A percentile compares a stretch with the other conserved stretches of the same genome.
phyloP scores from a whole-genome alignment of 2,797 vertebrate species.

The Ambastaia sidthimunki region DNA sequence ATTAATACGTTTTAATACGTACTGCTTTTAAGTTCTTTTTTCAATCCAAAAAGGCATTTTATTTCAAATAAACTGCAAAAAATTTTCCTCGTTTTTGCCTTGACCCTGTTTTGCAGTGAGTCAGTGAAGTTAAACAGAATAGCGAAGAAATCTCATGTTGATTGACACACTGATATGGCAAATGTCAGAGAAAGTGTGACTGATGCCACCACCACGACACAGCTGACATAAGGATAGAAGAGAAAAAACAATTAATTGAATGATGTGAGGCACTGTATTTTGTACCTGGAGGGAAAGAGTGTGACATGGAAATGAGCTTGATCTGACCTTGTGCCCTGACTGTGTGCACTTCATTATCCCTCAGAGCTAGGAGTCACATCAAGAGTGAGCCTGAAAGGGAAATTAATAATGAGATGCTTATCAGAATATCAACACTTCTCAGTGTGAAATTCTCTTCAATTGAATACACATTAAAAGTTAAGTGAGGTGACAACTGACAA shows the following conservation, averaged over 20 bases:
- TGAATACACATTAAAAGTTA: conserved; percentile 4
- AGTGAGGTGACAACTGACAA: not conserved
- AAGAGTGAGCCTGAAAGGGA: not conserved
- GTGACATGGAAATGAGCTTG: conserved; percentile 16
- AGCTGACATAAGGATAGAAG: not conserved
- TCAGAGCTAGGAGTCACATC: not conserved
- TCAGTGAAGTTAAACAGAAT: too few relatives aligned
- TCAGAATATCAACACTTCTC: conserved; percentile 17
- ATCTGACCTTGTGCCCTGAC: conserved; percentile 17
- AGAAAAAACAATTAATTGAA: not conserved
- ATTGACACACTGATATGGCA: too few relatives aligned
- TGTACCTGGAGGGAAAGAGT: conserved; percentile 1
- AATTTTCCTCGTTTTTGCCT: too few relatives aligned
- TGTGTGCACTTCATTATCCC: conserved; percentile 34
- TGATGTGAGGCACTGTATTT: not conserved
- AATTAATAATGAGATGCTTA: conserved; percentile 19
- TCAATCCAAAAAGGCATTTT: too few relatives aligned
- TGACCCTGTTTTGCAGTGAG: too few relatives aligned
- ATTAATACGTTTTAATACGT: not conserved
- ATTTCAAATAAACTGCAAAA: too few relatives aligned
- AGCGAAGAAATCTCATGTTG: too few relatives aligned
- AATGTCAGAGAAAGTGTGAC: not conserved
- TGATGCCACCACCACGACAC: not conserved
- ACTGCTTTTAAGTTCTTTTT: too few relatives aligned
- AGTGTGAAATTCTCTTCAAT: not conserved